These are phyloP conservation scores for Ambastaia sidthimunki DNA, from an alignment of 2,797 vertebrate species.

Conservation along the genomic window DNA sequence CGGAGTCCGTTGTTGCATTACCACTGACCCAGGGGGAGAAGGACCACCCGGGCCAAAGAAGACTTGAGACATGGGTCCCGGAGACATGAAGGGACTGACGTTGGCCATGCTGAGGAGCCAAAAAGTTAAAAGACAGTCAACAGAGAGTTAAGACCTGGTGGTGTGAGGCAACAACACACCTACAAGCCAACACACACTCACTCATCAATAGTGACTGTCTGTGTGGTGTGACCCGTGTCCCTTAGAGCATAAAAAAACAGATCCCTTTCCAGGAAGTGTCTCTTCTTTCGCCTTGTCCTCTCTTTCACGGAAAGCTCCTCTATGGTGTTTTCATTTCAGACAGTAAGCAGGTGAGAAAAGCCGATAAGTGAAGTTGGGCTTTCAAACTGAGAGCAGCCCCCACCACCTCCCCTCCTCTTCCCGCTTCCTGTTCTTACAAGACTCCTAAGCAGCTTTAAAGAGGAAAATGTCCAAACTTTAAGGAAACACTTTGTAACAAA, in stretches of 20 bases:
- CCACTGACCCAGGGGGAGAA: constrained; percentile 66
- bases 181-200: constrained; percentile 60
- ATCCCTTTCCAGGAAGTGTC: constrained; percentile 69
- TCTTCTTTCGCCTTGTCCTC: constrained; percentile 43
- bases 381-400: constrained; percentile 31
- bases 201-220: constrained; percentile 52
- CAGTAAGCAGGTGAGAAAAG: constrained; percentile 30
- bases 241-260: constrained; percentile 58
- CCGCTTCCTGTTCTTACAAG: constrained; percentile 51
- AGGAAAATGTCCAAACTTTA: constrained; percentile 75
- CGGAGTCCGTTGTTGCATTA: constrained; percentile 69
- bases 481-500: constrained; percentile 60
- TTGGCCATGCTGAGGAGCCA: constrained; percentile 72
- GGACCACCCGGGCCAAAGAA: constrained; percentile 74
- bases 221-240: constrained; percentile 59
- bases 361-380: constrained; percentile 4
- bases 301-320: constrained; percentile 20
- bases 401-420: constrained; percentile 36
- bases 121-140: constrained; percentile 44
- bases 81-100: constrained; percentile 76
- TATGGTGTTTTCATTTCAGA: constrained; percentile 59
- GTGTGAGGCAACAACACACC: constrained; percentile 49
- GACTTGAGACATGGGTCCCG: constrained; percentile 67
- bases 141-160: constrained; percentile 28
- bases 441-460: constrained; percentile 62